Evolutionary conservation across 2,797 vertebrate genomes (phyloP).

Genomic region (Australoheros facetus): DNA sequence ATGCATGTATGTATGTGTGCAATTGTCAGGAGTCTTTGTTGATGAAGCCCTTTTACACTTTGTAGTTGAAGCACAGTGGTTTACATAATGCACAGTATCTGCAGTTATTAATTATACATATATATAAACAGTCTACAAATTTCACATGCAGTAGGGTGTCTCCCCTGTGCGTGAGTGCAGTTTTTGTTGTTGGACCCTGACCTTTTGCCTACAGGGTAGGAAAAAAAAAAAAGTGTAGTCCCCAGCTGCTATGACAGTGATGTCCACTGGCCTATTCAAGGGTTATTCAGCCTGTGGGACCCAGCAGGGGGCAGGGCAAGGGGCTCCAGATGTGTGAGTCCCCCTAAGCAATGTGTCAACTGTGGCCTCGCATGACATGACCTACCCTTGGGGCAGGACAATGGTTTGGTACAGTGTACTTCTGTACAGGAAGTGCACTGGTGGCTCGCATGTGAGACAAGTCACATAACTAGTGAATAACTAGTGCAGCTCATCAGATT

Average conservation of each 20-base stretch:
- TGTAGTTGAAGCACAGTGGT: constrained; percentile 19
- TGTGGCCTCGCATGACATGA: constrained; percentile 68
- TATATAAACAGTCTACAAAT: background rate
- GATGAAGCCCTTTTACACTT: constrained; percentile 22
- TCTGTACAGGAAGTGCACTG: constrained; percentile 31
- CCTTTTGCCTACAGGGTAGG: constrained; percentile 74
- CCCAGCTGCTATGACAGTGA: constrained; percentile 71
- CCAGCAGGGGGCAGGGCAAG: constrained; percentile 63
- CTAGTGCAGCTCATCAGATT: constrained; percentile 2
- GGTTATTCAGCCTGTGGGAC: constrained; percentile 71
- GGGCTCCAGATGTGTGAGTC: constrained; percentile 77
- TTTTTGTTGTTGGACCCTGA: constrained; percentile 64
- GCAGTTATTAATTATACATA: constrained; percentile 3
- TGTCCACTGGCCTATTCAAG: constrained; percentile 66
- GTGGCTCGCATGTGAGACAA: constrained; percentile 33
- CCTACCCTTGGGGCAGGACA: constrained; percentile 78
- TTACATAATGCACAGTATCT: constrained; percentile 9
- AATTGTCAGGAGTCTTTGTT: constrained; percentile 11
- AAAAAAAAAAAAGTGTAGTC: constrained; percentile 67
- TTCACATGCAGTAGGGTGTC: background rate
- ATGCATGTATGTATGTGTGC: background rate
- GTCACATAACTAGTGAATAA: constrained; percentile 6
- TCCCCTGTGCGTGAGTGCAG: constrained; percentile 29
- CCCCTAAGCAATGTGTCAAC: constrained; percentile 73
- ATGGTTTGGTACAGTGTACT: constrained; percentile 52